Evolutionary conservation across 2,113 vertebrate genomes (phyloP).

Genomic region (Antennarius striatus): DNA sequence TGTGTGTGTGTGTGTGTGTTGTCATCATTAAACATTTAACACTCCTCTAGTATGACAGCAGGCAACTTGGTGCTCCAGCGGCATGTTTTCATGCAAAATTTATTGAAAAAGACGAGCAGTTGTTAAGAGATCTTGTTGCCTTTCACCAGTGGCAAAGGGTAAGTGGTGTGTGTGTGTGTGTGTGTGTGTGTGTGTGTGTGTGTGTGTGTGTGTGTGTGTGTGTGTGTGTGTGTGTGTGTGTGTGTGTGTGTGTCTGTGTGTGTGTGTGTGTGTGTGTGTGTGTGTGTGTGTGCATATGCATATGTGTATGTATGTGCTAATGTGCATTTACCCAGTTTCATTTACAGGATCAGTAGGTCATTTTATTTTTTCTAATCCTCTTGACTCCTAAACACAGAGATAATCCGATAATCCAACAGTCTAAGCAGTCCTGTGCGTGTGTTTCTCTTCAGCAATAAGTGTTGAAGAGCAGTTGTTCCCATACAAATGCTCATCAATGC

Average conservation of each 20-base stretch:
- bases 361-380: conserved; percentile 44
- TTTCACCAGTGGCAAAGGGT: conserved; percentile 87
- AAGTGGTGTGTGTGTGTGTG: conserved; percentile 65
- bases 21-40: conserved; percentile 99
- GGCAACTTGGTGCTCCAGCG: conserved; percentile 88
- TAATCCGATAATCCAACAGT: conserved; percentile 5
- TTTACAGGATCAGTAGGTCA: conserved; percentile 52
- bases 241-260: conserved; percentile 13
- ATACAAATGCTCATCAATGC: too few species aligned
- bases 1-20: conserved; percentile 85
- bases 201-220: conserved; percentile 17
- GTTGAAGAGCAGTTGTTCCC: too few species aligned
- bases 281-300: conserved; percentile 8
- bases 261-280: too few species aligned
- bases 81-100: conserved; percentile 98
- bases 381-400: conserved; percentile 8
- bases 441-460: conserved; percentile 1
- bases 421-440: conserved; percentile 9
- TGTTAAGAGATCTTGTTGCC: conserved; percentile 89
- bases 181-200: conserved; percentile 12
- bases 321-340: conserved; percentile 36
- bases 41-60: conserved; percentile 93
- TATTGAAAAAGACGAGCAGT: conserved; percentile 88
- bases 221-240: conserved; percentile 29
- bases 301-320: conserved; percentile 10